Conservation (phyloP, 1,140 invertebrate species). For the Aleiodes sp. region DNA sequence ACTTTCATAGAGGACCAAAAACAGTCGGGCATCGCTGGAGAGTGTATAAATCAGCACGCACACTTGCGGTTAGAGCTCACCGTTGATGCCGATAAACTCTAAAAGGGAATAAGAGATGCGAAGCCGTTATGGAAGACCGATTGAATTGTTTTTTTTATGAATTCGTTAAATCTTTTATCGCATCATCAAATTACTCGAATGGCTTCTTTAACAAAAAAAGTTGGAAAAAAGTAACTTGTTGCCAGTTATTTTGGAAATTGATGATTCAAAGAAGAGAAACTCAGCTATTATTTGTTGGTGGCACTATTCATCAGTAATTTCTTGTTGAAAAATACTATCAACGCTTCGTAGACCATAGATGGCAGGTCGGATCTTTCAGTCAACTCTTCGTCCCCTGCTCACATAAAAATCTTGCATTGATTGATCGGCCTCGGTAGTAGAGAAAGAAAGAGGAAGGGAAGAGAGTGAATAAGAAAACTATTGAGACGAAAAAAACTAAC, state of each 20-base stretch:
- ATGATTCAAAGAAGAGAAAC: background rate
- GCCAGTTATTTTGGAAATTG: background rate
- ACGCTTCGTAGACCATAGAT: constrained; percentile 9
- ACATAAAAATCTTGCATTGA: constrained; percentile 57
- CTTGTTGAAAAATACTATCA: background rate
- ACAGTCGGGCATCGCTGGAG: constrained; percentile 21
- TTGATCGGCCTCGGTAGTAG: constrained; percentile 48
- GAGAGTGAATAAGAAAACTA: constrained; percentile 16
- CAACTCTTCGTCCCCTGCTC: constrained; percentile 17
- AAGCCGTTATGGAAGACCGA: constrained; percentile 10
- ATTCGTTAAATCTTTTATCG: background rate
- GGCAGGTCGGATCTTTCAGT: constrained; percentile 22
- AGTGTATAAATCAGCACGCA: constrained; percentile 40
- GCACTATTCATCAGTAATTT: constrained; percentile 38
- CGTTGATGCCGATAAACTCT: constrained; percentile 28
- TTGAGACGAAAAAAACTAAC: background rate
- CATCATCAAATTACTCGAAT: background rate
- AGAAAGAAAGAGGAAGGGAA: background rate
- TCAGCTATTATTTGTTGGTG: background rate
- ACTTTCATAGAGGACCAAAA: constrained; percentile 44
- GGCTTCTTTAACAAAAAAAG: background rate
- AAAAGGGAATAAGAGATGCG: constrained; percentile 39
- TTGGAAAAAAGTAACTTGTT: background rate
- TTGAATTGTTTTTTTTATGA: constrained; percentile 6
- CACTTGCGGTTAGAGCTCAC: background rate